phyloP scores from a whole-genome alignment of 2,113 vertebrate species.

The Stegastes partitus region DNA sequence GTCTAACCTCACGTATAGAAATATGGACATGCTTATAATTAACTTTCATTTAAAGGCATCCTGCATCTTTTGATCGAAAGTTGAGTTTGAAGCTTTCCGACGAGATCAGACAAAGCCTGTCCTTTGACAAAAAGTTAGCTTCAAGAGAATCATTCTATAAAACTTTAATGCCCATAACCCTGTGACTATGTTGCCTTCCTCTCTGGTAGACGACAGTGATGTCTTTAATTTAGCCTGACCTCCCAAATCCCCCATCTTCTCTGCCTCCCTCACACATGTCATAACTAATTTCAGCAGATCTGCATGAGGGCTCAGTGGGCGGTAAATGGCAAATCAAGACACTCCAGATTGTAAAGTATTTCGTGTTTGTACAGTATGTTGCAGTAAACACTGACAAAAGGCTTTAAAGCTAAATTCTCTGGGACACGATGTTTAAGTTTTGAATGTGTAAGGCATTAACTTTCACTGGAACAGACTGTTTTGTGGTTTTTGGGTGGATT shows the following conservation, averaged over 20 bases:
- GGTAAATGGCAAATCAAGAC: slow-evolving; percentile 35
- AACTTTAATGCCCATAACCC: slow-evolving; percentile 33
- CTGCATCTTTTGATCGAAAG: too few species aligned
- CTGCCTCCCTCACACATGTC: slow-evolving; percentile 54
- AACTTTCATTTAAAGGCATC: too few species aligned
- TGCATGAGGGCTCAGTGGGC: slow-evolving; percentile 49
- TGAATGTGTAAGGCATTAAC: neutral
- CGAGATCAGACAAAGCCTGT: slow-evolving; percentile 11
- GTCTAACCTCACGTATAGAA: neutral
- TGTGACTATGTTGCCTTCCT: slow-evolving; percentile 5
- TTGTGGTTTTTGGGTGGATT: neutral
- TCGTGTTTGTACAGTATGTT: slow-evolving; percentile 23
- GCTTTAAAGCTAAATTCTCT: neutral
- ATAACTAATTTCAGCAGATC: slow-evolving; percentile 49
- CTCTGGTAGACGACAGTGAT: neutral
- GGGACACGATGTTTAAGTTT: neutral
- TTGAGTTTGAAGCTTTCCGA: neutral
- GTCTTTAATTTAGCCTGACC: slow-evolving; percentile 53
- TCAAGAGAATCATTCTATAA: slow-evolving; percentile 23
- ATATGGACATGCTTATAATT: too few species aligned
- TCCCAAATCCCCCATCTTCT: slow-evolving; percentile 29
- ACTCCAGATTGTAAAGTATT: slow-evolving; percentile 23
- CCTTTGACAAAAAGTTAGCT: neutral
- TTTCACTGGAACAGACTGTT: neutral
- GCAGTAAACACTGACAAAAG: neutral